These are phyloP conservation scores for Sarcophaga caerulescens DNA, from an alignment of 2,888 invertebrate genomes.

Conservation along the genomic window DNA sequence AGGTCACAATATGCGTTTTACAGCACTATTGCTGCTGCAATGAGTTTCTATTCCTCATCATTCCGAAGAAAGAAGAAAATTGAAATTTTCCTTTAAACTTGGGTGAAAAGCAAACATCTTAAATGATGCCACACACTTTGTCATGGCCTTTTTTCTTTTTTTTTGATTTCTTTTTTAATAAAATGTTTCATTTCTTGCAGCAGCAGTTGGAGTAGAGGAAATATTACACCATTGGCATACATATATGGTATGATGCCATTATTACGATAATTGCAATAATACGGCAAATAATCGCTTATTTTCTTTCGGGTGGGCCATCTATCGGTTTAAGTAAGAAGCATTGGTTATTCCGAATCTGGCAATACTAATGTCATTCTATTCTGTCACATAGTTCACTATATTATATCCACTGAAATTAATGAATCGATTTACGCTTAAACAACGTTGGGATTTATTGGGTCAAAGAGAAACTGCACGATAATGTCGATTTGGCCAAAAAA, in stretches of 20 bases:
- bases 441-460: too few relatives aligned
- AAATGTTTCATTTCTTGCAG: conserved; percentile 40
- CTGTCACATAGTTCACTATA: too few relatives aligned
- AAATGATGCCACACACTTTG: conserved; percentile 18
- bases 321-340: too few relatives aligned
- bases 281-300: neutral
- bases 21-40: neutral
- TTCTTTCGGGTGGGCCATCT: too few relatives aligned
- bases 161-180: neutral
- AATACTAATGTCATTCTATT: too few relatives aligned
- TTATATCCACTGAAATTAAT: too few relatives aligned
- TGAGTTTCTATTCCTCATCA: conserved; percentile 9
- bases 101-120: conserved; percentile 43
- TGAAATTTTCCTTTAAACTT: conserved; percentile 34
- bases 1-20: conserved; percentile 48
- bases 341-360: too few relatives aligned
- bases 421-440: too few relatives aligned
- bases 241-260: neutral
- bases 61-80: neutral
- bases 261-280: neutral
- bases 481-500: too few relatives aligned
- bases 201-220: conserved; percentile 7
- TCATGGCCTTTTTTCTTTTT: neutral
- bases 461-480: too few relatives aligned
- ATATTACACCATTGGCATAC: conserved; percentile 9